These are phyloP conservation scores for Oncorhynchus masou DNA, from an alignment of 2,113 vertebrate species.

Conservation along the genomic window DNA sequence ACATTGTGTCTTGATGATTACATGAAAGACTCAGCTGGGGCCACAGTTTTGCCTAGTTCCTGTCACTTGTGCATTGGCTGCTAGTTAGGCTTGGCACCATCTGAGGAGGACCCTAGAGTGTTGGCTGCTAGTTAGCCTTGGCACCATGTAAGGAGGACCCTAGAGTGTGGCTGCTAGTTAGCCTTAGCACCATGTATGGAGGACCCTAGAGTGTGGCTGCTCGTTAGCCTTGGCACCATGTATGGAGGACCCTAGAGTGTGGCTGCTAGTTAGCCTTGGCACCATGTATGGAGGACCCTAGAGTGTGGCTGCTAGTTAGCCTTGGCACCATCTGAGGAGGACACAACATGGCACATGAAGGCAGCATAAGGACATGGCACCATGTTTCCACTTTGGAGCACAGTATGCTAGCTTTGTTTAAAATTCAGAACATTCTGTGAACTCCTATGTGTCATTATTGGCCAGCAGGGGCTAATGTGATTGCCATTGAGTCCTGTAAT, in stretches of 20 bases:
- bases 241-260: not conserved
- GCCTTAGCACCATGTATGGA: not conserved
- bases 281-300: not conserved
- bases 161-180: not conserved
- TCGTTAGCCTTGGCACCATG: not conserved
- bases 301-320: constrained; percentile 1
- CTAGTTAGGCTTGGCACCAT: not conserved
- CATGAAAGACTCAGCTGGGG: constrained; percentile 22
- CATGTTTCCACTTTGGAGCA: too few species aligned
- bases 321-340: not conserved
- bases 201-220: constrained; percentile 4
- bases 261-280: not conserved
- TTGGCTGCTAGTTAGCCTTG: constrained; percentile 3
- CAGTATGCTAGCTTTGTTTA: too few species aligned
- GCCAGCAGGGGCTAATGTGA: too few species aligned
- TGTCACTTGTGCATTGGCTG: constrained; percentile 34
- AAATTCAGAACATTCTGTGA: too few species aligned
- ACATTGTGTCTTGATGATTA: constrained; percentile 13
- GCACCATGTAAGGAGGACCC: not conserved
- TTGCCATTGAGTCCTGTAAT: too few species aligned
- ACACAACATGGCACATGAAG: not conserved
- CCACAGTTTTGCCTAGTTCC: constrained; percentile 23
- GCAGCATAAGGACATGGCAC: too few species aligned
- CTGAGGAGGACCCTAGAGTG: not conserved
- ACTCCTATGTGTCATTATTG: too few species aligned